Conservation (phyloP, 2,888 invertebrate species). For the Slavum lentiscoides region DNA sequence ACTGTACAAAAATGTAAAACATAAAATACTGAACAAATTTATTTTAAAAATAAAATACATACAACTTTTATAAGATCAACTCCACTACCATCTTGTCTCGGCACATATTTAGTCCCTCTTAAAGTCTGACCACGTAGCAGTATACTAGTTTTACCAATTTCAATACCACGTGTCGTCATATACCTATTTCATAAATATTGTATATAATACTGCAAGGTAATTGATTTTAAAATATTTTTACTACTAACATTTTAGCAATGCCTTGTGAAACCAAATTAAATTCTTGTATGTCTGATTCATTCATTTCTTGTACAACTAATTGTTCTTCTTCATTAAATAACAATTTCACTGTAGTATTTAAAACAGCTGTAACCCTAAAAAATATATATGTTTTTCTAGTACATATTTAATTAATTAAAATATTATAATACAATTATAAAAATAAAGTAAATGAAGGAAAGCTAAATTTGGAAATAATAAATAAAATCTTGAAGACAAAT, state of each 20-base stretch:
- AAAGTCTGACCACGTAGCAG: conserved; percentile 74
- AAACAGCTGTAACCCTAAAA: conserved; percentile 64
- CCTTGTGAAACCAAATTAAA: conserved; percentile 32
- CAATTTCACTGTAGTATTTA: conserved; percentile 19
- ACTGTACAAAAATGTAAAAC: conserved; percentile 12
- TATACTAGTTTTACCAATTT: conserved; percentile 70
- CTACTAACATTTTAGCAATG: conserved; percentile 33
- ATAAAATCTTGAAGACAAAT: too few relatives aligned
- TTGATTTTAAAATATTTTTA: not conserved
- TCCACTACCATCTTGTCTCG: conserved; percentile 65
- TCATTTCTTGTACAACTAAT: conserved; percentile 24
- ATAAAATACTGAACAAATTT: not conserved
- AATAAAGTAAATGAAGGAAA: too few relatives aligned
- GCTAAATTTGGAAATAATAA: too few relatives aligned
- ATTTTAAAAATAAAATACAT: conserved; percentile 29
- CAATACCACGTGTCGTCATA: conserved; percentile 70
- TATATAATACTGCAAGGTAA: not conserved
- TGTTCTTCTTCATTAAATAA: conserved; percentile 40
- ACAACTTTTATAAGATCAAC: conserved; percentile 46
- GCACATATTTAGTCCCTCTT: conserved; percentile 69
- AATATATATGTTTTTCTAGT: conserved; percentile 61
- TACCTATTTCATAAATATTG: conserved; percentile 35
- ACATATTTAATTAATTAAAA: too few relatives aligned
- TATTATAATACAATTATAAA: too few relatives aligned
- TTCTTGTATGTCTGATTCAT: conserved; percentile 35